phyloP scores from a whole-genome alignment of 2,797 vertebrate genomes.

The Pseudopleuronectes americanus region DNA sequence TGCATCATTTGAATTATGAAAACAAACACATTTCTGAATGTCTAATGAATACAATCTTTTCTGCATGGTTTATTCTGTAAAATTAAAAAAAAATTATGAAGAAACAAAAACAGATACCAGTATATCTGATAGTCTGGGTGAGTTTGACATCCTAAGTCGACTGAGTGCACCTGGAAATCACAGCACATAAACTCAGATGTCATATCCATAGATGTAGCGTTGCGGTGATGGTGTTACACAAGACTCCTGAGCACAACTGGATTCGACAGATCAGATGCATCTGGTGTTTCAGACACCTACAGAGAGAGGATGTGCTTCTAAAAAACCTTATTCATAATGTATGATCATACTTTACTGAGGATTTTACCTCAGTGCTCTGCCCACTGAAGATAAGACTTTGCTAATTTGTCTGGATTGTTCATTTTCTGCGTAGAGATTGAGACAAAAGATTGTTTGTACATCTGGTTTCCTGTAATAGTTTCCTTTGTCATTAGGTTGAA shows the following conservation, averaged over 20 bases:
- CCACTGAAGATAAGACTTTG: too few species aligned
- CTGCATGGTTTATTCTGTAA: too few species aligned
- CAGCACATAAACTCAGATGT: neutral
- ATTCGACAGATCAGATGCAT: neutral
- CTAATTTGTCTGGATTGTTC: too few species aligned
- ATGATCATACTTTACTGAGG: neutral
- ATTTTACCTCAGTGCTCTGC: too few species aligned
- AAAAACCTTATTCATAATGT: neutral
- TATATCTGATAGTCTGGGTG: neutral
- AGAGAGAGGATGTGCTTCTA: neutral
- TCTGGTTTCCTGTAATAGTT: too few species aligned
- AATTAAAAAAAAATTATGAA: too few species aligned
- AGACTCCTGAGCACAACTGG: neutral
- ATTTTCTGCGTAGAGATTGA: too few species aligned
- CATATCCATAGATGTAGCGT: constrained; percentile 1
- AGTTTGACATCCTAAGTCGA: neutral
- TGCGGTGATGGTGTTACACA: neutral
- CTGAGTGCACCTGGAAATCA: neutral
- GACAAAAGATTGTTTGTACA: too few species aligned
- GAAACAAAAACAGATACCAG: neutral
- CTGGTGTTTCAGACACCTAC: neutral
- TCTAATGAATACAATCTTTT: too few species aligned
- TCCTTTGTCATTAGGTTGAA: too few species aligned
- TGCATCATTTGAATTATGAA: too few species aligned
- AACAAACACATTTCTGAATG: too few species aligned